These are phyloP conservation scores for Colletes collaris DNA, from an alignment of 2,888 invertebrate species.

Conservation along the genomic window DNA sequence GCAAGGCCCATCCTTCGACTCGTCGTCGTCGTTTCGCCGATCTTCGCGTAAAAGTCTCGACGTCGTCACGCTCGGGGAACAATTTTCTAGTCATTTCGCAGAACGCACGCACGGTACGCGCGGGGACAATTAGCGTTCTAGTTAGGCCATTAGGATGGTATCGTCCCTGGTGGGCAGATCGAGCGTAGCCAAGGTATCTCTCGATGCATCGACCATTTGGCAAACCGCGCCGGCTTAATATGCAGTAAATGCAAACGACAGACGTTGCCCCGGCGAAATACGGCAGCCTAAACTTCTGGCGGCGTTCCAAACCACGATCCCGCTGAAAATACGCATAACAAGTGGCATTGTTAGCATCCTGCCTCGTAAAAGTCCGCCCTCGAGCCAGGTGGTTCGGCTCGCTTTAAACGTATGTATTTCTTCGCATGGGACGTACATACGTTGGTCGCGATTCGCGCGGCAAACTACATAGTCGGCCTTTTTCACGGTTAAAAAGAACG, in stretches of 20 bases:
- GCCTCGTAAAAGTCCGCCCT: conserved; percentile 39
- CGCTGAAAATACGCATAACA: conserved; percentile 53
- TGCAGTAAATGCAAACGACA: conserved; percentile 63
- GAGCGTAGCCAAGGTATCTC: conserved; percentile 38
- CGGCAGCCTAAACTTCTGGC: conserved; percentile 42
- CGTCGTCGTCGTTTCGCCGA: too few species aligned
- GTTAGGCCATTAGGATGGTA: not conserved
- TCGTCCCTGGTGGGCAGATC: conserved; percentile 26
- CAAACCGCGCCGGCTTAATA: conserved; percentile 62
- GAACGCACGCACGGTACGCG: not conserved
- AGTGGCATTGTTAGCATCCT: conserved; percentile 59
- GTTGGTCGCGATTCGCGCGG: too few species aligned
- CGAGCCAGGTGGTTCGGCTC: not conserved
- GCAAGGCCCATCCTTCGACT: too few species aligned
- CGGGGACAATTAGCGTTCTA: conserved; percentile 19
- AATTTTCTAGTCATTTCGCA: not conserved
- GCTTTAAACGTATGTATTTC: too few species aligned
- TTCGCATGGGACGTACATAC: too few species aligned
- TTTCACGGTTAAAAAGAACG: too few species aligned
- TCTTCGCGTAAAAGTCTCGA: too few species aligned
- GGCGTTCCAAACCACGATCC: conserved; percentile 40
- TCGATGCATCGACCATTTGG: conserved; percentile 54
- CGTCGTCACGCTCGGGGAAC: too few species aligned
- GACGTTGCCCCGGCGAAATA: conserved; percentile 54
- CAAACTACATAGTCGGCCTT: too few species aligned